Evolutionary conservation across 2,797 vertebrate species (phyloP).

Genomic region (Dipus sagitta): DNA sequence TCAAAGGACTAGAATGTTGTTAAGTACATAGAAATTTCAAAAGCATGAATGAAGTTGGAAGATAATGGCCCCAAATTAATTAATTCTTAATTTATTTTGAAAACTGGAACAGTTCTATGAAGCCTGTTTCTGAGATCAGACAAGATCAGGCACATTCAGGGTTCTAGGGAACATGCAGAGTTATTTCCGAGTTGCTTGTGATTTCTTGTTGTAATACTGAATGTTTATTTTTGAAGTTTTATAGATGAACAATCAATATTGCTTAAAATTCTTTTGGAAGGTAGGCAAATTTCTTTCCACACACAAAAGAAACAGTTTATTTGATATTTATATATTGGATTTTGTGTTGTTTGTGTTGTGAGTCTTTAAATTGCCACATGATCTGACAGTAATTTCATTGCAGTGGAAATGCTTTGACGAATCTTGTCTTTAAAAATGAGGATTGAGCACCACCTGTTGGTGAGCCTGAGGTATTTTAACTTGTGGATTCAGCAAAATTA

Average conservation of each 20-base stretch:
- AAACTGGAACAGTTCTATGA: background rate
- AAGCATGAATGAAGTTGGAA: background rate
- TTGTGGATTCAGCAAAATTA: slow-evolving; percentile 50
- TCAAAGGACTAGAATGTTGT: background rate
- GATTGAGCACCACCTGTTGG: slow-evolving; percentile 81
- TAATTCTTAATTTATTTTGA: slow-evolving; percentile 39
- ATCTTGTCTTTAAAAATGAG: slow-evolving; percentile 62
- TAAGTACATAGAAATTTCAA: slow-evolving; percentile 43
- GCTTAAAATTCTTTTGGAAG: slow-evolving; percentile 56
- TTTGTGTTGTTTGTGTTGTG: slow-evolving; percentile 43
- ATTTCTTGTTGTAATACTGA: slow-evolving; percentile 27
- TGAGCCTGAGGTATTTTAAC: slow-evolving; percentile 60
- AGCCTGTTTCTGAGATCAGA: slow-evolving; percentile 5
- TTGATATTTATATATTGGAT: slow-evolving; percentile 23
- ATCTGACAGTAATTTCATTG: slow-evolving; percentile 22
- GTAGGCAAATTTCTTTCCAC: background rate
- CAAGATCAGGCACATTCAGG: too few relatives aligned
- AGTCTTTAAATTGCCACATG: slow-evolving; percentile 14
- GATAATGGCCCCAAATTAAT: slow-evolving; percentile 44
- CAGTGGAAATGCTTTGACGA: background rate
- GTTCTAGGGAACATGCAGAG: too few relatives aligned
- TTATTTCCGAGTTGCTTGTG: slow-evolving; percentile 9
- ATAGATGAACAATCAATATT: background rate
- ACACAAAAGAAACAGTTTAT: background rate
- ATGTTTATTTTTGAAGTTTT: slow-evolving; percentile 37